Conservation (phyloP, 2,888 invertebrate genomes). For the Blera fallax region DNA sequence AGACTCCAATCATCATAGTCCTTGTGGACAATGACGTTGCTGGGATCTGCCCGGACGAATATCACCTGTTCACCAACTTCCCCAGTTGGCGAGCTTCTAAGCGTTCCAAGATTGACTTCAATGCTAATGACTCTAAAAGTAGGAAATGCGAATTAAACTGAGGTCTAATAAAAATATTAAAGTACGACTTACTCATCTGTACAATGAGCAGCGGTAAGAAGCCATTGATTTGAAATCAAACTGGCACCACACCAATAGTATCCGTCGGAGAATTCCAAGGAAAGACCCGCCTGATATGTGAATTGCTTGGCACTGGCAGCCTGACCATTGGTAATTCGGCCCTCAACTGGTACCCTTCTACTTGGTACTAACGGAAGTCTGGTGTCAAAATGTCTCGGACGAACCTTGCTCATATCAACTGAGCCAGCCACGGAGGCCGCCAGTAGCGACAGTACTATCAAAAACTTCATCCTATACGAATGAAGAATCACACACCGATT, state of each 20-base stretch:
- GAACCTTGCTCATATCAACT: not conserved
- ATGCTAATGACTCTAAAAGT: not conserved
- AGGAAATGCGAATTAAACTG: not conserved
- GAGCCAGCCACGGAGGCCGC: conserved; percentile 9
- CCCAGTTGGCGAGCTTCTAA: conserved; percentile 54
- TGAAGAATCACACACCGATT: not conserved
- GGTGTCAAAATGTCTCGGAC: not conserved
- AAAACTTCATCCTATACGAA: conserved; percentile 5
- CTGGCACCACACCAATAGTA: conserved; percentile 79
- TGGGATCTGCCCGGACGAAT: not conserved
- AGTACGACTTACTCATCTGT: conserved; percentile 72
- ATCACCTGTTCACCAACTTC: conserved; percentile 23
- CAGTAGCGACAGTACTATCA: not conserved
- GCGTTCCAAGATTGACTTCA: conserved; percentile 75
- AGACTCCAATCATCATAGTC: conserved; percentile 76
- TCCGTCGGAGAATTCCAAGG: conserved; percentile 66
- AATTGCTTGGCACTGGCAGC: conserved; percentile 76
- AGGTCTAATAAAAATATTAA: not conserved
- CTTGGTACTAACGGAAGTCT: not conserved
- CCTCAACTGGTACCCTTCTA: conserved; percentile 22
- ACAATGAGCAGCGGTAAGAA: conserved; percentile 80
- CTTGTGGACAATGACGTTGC: conserved; percentile 78
- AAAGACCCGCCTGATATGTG: conserved; percentile 78
- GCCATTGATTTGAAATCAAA: conserved; percentile 76
- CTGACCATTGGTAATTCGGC: conserved; percentile 77